Percentiles rank a stretch among this genome's conserved stretches.
phyloP scores from a whole-genome alignment of 2,888 invertebrate species.

The Mythimna albipuncta region DNA sequence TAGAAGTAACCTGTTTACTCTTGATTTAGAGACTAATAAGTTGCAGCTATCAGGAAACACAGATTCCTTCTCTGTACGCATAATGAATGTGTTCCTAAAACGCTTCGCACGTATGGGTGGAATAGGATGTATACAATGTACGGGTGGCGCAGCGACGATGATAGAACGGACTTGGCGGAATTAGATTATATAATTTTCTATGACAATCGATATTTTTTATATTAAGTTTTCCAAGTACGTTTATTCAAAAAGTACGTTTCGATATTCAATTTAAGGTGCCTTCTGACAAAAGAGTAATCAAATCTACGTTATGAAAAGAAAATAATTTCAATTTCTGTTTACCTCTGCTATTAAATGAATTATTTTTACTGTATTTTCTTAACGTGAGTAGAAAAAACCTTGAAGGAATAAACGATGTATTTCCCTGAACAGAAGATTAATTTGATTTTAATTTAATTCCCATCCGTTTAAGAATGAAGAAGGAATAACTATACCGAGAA shows the following conservation, averaged over 20 bases:
- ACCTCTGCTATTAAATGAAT: conserved; percentile 23
- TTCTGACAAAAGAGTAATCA: conserved; percentile 24
- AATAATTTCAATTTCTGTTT: conserved; percentile 29
- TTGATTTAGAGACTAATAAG: no score
- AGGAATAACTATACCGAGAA: no score
- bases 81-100: no score
- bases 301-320: conserved; percentile 47
- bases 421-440: not conserved
- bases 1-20: no score
- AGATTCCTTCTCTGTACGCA: no score
- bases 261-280: conserved; percentile 36
- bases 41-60: no score
- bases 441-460: no score
- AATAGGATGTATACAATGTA: no score
- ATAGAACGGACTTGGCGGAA: no score
- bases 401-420: not conserved
- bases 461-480: no score
- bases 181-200: not conserved
- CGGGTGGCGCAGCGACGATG: no score
- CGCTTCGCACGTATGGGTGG: no score
- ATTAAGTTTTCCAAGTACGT: conserved; percentile 1
- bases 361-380: conserved; percentile 17
- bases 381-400: conserved; percentile 1
- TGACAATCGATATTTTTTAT: conserved; percentile 21
- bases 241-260: conserved; percentile 35